Percentiles rank a stretch among this genome's conserved stretches.
phyloP scores from a whole-genome alignment of 92 coral and sea anemone genomes.

The Phymanthus crucifer region DNA sequence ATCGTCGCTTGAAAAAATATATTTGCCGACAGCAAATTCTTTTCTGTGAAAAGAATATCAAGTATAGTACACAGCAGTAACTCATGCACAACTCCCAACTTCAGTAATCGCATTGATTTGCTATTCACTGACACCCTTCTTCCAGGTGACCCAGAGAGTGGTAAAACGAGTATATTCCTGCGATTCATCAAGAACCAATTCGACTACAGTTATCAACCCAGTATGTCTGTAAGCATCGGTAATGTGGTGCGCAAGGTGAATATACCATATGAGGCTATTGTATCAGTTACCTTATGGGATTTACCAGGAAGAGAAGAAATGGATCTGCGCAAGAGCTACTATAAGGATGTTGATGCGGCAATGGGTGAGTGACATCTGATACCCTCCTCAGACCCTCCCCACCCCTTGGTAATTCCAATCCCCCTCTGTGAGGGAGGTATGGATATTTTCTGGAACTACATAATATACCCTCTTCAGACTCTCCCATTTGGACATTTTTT shows the following conservation, averaged over 20 bases:
- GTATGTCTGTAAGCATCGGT: conserved; percentile 90
- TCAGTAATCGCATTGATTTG: not conserved
- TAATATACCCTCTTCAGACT: no score
- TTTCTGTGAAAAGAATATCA: no score
- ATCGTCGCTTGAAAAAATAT: no score
- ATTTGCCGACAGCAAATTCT: no score
- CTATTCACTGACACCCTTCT: not conserved
- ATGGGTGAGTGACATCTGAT: conserved; percentile 61
- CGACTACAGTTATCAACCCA: conserved; percentile 98
- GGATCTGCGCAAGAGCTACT: conserved; percentile 95
- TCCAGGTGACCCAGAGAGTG: conserved; percentile 94
- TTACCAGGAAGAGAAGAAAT: conserved; percentile 98
- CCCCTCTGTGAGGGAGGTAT: no score
- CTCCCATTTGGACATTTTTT: conserved; percentile 68
- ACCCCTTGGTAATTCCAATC: no score
- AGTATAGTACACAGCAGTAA: no score
- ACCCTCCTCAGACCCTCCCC: no score
- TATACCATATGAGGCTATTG: conserved; percentile 92
- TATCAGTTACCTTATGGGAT: conserved; percentile 95
- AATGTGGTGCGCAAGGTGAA: conserved; percentile 95
- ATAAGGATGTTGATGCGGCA: conserved; percentile 99
- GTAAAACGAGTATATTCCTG: conserved; percentile 91
- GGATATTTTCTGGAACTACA: no score
- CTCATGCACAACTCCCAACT: no score
- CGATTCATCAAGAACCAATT: conserved; percentile 97